phyloP scores from a whole-genome alignment of 2,888 invertebrate species.

The Dryobota labecula region DNA sequence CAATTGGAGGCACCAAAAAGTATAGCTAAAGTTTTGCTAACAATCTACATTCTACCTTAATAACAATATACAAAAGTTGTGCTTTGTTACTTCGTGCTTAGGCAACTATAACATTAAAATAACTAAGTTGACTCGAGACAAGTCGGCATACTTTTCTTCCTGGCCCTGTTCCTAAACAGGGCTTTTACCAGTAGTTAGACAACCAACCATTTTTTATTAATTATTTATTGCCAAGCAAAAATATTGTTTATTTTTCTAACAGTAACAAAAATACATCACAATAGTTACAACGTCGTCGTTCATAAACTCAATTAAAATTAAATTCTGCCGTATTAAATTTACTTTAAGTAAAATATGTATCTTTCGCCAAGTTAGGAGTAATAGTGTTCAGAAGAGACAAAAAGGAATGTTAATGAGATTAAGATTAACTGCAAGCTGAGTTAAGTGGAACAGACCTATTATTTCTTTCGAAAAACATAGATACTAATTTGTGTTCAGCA shows the following conservation, averaged over 20 bases:
- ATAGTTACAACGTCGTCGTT: slow-evolving; percentile 13
- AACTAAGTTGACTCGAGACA: background rate
- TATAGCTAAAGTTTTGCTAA: slow-evolving; percentile 1
- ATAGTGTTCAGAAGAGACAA: background rate
- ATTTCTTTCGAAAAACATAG: background rate
- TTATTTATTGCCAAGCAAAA: slow-evolving; percentile 19
- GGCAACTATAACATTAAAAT: slow-evolving; percentile 22
- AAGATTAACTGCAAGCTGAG: slow-evolving; percentile 2
- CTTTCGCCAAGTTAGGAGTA: background rate
- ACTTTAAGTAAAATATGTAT: background rate
- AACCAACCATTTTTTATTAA: background rate
- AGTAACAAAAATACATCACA: slow-evolving; percentile 8
- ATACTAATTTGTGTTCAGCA: slow-evolving; percentile 2
- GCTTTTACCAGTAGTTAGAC: background rate
- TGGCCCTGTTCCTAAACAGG: background rate
- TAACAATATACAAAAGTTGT: slow-evolving; percentile 53
- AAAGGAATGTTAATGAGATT: slow-evolving; percentile 1
- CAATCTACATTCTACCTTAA: slow-evolving; percentile 22
- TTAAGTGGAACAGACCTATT: background rate
- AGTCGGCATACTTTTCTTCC: background rate
- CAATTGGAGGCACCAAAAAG: slow-evolving; percentile 10
- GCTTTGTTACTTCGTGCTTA: slow-evolving; percentile 42
- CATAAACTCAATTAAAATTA: slow-evolving; percentile 5
- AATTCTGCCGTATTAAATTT: slow-evolving; percentile 5
- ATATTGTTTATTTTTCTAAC: background rate